Evolutionary conservation across 2,113 vertebrate genomes (phyloP), one percentile per base, ranked within the genome.

Genomic region (Australoheros scitulus): DNA sequence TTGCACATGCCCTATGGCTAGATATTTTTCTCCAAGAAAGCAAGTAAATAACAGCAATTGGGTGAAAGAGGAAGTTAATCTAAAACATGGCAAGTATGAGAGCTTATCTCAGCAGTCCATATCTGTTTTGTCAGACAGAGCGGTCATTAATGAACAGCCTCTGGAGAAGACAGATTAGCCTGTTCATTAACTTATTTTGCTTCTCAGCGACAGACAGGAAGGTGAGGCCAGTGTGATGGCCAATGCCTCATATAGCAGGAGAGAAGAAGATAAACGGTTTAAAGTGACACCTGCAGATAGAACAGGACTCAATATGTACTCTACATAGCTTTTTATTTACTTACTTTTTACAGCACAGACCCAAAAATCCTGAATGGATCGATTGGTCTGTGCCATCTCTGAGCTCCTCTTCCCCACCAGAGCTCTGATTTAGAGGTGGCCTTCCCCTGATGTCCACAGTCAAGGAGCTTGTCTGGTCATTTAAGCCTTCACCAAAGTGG

Each of bases 381-480:
- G 64, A 90, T 90, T 77, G 81, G 80, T 61, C 72, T 84, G 65
- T 70, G 63, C 64, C 57, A 59, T 86, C 64, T 43, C 83, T 60
- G 88, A 90, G 56, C 59, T 56, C 29, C 14, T 34, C 59, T 47
- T 55, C 17, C 11, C n/a, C 65, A 15, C 52, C 34, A 60, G 68
- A 79, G 63, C 60, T 58, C 56, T 92, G 91, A 92, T 93, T 93
- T 92, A 94, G 82, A 76, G 83, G 61, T 83, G 79, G 70, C 81
- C 88, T 86, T 87, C 80, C 63, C 38, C 65, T 76, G 63, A 76
- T 24, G 47, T 87, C 74, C 59, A 83, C 57, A 60, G 60, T 83
- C 87, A 89, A 87, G 80, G 81, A 88, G 72, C 80, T 65, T 75
- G 43, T 77, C 17, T 59, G 72, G 41, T 77, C 11, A 1, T 77